phyloP scores from a whole-genome alignment of 2,113 vertebrate species.

The Leptodactylus fuscus region DNA sequence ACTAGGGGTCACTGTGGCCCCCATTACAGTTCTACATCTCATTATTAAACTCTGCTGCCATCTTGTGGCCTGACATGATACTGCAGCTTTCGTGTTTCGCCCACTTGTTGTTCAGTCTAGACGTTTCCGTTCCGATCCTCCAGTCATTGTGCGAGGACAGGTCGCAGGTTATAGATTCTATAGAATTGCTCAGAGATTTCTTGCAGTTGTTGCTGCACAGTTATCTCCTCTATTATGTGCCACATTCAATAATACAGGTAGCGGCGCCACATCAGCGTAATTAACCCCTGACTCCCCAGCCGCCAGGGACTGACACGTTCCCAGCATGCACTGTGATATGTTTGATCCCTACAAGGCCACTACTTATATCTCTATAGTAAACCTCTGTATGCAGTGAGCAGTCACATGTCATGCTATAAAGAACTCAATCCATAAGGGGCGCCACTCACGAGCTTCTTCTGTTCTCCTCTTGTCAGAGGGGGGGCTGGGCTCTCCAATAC shows the following conservation, averaged over 20 bases:
- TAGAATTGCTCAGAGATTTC: background rate
- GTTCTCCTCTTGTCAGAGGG: slow-evolving; percentile 91
- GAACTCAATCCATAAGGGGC: background rate
- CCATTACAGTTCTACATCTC: background rate
- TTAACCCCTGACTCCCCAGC: background rate
- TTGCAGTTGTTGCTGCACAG: background rate
- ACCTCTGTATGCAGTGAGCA: too few relatives aligned
- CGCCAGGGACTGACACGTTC: background rate
- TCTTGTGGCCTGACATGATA: background rate
- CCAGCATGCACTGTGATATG: background rate
- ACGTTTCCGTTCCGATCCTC: background rate
- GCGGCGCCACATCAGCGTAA: too few relatives aligned
- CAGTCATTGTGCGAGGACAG: background rate
- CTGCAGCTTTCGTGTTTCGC: background rate
- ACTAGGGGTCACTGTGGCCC: background rate
- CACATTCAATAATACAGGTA: too few relatives aligned
- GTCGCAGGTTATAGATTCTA: background rate
- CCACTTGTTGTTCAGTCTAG: background rate
- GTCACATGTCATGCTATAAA: too few relatives aligned
- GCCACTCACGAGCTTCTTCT: slow-evolving; percentile 89
- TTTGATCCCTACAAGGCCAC: background rate
- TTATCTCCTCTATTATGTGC: background rate
- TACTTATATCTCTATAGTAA: background rate
- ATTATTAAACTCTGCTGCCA: background rate
- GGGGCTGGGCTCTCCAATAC: slow-evolving; percentile 93